A percentile compares a stretch with the other conserved stretches of the same genome.
Evolutionary conservation across 1,140 invertebrate species (phyloP).

Genomic region (Achatina immaculata): DNA sequence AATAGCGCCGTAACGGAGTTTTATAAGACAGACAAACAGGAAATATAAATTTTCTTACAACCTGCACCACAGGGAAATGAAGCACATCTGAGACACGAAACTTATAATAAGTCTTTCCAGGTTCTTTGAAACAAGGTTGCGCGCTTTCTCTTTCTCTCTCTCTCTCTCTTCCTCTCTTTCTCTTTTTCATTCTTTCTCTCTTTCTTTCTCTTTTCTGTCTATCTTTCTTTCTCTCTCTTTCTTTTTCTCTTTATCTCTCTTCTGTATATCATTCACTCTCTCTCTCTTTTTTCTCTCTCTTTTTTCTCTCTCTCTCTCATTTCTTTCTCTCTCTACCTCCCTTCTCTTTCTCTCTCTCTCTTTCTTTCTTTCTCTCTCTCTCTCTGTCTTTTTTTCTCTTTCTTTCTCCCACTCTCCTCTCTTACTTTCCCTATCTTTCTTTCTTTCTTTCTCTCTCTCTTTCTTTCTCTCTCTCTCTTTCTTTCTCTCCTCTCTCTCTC

Average conservation of each 20-base stretch:
- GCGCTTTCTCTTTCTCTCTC: no score
- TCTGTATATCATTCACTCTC: neutral
- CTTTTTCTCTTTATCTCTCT: neutral
- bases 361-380: constrained; percentile 6
- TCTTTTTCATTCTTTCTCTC: no score
- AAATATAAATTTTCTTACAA: no score
- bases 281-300: constrained; percentile 4
- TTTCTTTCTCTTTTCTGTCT: no score
- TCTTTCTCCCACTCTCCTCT: constrained; percentile 13
- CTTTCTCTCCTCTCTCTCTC: neutral
- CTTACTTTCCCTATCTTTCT: neutral
- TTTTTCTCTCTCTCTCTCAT: neutral
- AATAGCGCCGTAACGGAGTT: no score
- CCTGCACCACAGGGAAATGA: no score
- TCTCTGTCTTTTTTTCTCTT: constrained; percentile 11
- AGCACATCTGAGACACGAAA: no score
- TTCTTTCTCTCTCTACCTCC: neutral
- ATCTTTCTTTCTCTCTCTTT: constrained; percentile 4
- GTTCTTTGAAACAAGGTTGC: no score
- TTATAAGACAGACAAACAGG: no score
- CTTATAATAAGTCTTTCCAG: no score
- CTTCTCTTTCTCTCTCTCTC: constrained; percentile 24
- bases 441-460: neutral
- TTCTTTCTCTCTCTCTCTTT: neutral
- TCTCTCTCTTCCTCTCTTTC: no score